phyloP scores from a whole-genome alignment of 2,888 invertebrate species.

The Cephalotes varians region DNA sequence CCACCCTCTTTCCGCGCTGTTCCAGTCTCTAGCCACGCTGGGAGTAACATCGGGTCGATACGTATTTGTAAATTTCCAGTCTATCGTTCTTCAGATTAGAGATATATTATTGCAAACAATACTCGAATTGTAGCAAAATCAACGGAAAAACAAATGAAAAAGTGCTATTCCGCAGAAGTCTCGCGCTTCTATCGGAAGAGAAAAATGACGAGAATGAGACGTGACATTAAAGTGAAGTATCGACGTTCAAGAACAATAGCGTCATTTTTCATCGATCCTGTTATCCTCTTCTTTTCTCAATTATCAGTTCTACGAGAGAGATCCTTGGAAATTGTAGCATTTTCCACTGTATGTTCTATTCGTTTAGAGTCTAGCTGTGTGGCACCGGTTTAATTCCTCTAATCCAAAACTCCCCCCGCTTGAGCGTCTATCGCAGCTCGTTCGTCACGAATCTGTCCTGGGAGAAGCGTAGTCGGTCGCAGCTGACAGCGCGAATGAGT shows the following conservation, averaged over 20 bases:
- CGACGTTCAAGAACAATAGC: conserved; percentile 9
- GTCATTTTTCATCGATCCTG: neutral
- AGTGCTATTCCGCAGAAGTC: neutral
- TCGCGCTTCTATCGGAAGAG: neutral
- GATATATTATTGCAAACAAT: conserved; percentile 15
- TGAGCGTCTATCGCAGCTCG: conserved; percentile 14
- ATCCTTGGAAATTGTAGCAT: neutral
- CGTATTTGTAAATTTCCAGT: neutral
- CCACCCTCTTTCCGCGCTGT: conserved; percentile 9
- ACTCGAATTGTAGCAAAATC: neutral
- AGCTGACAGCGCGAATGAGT: conserved; percentile 63
- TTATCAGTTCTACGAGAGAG: neutral
- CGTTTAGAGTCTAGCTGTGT: conserved; percentile 20
- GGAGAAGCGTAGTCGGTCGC: conserved; percentile 64
- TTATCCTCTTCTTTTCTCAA: neutral
- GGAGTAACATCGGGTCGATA: neutral
- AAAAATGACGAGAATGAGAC: neutral
- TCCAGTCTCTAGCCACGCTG: neutral
- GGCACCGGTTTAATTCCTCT: conserved; percentile 42
- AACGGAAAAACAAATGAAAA: neutral
- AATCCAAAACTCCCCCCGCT: conserved; percentile 8
- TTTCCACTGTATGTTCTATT: neutral
- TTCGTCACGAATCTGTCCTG: conserved; percentile 45
- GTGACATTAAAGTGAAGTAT: conserved; percentile 4
- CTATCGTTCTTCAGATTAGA: conserved; percentile 1